phyloP scores from a whole-genome alignment of 2,113 vertebrate genomes.

The Cochlearius cochlearius region DNA sequence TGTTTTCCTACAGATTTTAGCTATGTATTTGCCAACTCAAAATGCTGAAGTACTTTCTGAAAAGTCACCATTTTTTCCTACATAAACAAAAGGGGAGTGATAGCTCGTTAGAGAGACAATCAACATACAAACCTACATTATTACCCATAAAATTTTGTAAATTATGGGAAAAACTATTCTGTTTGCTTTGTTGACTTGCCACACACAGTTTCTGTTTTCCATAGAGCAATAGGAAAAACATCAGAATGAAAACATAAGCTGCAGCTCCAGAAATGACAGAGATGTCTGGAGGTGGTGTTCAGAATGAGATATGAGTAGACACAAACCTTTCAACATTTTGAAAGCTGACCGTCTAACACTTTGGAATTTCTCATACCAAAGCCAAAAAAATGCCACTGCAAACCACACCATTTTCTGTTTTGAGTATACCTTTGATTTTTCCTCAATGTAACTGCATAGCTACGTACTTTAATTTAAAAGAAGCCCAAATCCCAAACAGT shows the following conservation, averaged over 20 bases:
- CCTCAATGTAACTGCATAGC: neutral
- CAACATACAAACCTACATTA: neutral
- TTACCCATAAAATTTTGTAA: neutral
- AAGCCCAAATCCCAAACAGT: neutral
- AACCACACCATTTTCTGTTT: neutral
- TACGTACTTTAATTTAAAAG: neutral
- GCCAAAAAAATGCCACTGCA: neutral
- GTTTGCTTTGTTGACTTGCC: neutral
- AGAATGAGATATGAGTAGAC: neutral
- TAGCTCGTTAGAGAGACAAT: neutral
- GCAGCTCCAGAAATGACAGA: neutral
- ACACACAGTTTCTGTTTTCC: neutral
- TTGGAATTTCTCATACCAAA: neutral
- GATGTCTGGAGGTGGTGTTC: neutral
- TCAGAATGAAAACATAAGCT: neutral
- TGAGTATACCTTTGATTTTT: neutral
- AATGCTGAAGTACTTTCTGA: neutral
- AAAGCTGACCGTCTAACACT: neutral
- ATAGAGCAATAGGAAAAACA: neutral
- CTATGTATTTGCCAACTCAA: neutral
- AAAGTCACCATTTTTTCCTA: neutral
- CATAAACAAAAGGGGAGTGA: neutral
- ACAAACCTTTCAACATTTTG: neutral
- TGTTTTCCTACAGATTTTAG: neutral
- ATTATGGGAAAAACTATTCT: neutral